phyloP scores from a whole-genome alignment of 1,140 invertebrate species.

The Zaprionus ornatus region DNA sequence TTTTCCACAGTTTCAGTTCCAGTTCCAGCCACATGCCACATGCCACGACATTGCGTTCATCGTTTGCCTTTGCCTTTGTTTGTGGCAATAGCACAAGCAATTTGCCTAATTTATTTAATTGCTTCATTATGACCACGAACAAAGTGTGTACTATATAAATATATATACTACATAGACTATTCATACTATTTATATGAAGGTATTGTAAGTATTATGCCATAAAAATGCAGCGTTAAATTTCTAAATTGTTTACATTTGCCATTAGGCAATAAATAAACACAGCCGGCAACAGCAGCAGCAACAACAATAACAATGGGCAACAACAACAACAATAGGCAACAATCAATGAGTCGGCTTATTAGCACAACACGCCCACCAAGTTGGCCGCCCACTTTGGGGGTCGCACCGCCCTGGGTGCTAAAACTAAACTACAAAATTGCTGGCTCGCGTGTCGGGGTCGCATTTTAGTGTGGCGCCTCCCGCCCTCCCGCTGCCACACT shows the following conservation, averaged over 20 bases:
- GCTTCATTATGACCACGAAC: slow-evolving; percentile 37
- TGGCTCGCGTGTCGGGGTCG: slow-evolving; percentile 73
- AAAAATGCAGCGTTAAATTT: slow-evolving; percentile 79
- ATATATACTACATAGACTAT: neutral
- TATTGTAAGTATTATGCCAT: slow-evolving; percentile 35
- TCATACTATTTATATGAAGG: slow-evolving; percentile 9
- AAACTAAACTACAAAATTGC: slow-evolving; percentile 81
- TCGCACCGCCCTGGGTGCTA: slow-evolving; percentile 65
- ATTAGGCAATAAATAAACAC: slow-evolving; percentile 61
- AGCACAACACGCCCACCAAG: slow-evolving; percentile 36
- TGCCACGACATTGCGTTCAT: slow-evolving; percentile 5
- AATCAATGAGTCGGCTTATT: slow-evolving; percentile 76
- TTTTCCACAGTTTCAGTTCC: neutral
- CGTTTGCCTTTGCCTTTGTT: neutral
- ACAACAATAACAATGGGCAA: slow-evolving; percentile 23
- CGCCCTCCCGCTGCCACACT: neutral
- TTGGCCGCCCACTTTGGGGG: slow-evolving; percentile 2
- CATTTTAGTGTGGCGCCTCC: slow-evolving; percentile 45
- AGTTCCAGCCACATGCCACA: neutral
- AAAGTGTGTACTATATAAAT: neutral
- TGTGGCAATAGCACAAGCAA: slow-evolving; percentile 19
- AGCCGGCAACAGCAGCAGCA: slow-evolving; percentile 23
- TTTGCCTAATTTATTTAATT: slow-evolving; percentile 54
- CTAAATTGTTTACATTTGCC: slow-evolving; percentile 78
- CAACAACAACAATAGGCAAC: slow-evolving; percentile 33